Percentiles rank a stretch among this genome's conserved stretches.
These are phyloP conservation scores for Drosophila trapezifrons DNA, from an alignment of 1,140 invertebrate species.

Conservation along the genomic window DNA sequence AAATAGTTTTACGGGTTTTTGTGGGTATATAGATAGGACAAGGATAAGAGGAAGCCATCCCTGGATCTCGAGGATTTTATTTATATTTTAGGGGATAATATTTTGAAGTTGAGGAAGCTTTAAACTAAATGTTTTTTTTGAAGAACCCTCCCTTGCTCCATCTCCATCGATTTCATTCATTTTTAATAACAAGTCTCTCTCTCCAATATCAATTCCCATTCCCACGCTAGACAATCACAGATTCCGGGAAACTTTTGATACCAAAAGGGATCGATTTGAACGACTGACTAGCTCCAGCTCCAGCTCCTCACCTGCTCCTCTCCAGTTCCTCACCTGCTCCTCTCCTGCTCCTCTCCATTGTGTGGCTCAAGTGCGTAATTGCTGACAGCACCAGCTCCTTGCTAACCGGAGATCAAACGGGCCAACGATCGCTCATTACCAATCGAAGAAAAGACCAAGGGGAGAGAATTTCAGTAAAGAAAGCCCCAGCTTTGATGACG, in stretches of 20 bases:
- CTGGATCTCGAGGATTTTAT: not conserved
- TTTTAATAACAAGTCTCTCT: not conserved
- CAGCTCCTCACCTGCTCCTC: too few species aligned
- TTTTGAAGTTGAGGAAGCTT: too few species aligned
- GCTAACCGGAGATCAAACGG: slow-evolving; percentile 44
- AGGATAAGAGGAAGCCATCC: too few species aligned
- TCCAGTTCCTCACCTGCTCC: too few species aligned
- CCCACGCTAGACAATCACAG: slow-evolving; percentile 29
- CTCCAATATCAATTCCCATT: slow-evolving; percentile 16
- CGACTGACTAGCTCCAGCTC: slow-evolving; percentile 40
- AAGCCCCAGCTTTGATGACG: slow-evolving; percentile 68
- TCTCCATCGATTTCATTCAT: not conserved
- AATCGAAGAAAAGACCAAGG: slow-evolving; percentile 43
- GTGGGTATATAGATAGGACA: too few species aligned
- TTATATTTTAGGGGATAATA: not conserved
- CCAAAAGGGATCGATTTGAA: slow-evolving; percentile 29
- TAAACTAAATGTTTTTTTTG: too few species aligned
- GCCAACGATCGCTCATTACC: slow-evolving; percentile 65
- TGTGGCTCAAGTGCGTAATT: slow-evolving; percentile 74
- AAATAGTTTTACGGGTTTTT: not conserved
- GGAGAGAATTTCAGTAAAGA: slow-evolving; percentile 32
- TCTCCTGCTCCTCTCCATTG: slow-evolving; percentile 40
- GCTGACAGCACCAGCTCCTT: slow-evolving; percentile 69
- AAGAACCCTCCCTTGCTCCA: not conserved
- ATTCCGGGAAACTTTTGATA: slow-evolving; percentile 73